Conservation (phyloP, 2,888 invertebrate species). For the Hydraecia micacea region DNA sequence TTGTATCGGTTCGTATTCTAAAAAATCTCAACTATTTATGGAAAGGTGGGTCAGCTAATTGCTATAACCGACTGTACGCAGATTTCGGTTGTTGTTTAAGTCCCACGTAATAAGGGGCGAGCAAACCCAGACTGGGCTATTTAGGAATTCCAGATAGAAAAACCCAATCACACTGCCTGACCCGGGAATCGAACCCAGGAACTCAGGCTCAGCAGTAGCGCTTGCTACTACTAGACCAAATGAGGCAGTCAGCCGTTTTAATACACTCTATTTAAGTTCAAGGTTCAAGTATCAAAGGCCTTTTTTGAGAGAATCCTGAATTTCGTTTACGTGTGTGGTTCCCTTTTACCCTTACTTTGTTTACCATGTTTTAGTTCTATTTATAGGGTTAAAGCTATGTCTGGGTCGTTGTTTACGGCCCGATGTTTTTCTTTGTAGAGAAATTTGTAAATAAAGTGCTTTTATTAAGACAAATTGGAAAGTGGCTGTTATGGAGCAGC, state of each 20-base stretch:
- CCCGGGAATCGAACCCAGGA: not conserved
- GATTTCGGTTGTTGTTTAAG: too few species aligned
- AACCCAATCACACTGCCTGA: not conserved
- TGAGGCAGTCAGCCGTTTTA: not conserved
- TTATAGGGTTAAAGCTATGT: constrained; percentile 32
- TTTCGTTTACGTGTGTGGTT: constrained; percentile 7
- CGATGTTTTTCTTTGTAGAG: constrained; percentile 9
- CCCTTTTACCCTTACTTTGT: constrained; percentile 20
- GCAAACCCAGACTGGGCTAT: too few species aligned
- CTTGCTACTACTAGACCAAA: not conserved
- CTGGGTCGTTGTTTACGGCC: constrained; percentile 15
- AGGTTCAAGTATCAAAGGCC: constrained; percentile 42
- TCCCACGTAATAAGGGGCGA: too few species aligned
- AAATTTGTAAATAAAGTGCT: constrained; percentile 3
- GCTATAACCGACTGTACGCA: too few species aligned
- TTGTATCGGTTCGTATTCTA: too few species aligned
- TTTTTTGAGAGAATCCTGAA: constrained; percentile 7
- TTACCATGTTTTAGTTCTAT: constrained; percentile 28
- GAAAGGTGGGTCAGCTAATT: too few species aligned
- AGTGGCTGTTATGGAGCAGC: not conserved
- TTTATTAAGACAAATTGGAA: constrained; percentile 18
- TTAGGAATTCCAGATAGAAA: not conserved
- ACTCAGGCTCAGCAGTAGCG: not conserved
- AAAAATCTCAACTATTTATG: too few species aligned
- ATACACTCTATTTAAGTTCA: constrained; percentile 9